Evolutionary conservation across 64 coral and sea anemone genomes (phyloP), one percentile per base, ranked within the genome.

Genomic region (Montipora sp.): DNA sequence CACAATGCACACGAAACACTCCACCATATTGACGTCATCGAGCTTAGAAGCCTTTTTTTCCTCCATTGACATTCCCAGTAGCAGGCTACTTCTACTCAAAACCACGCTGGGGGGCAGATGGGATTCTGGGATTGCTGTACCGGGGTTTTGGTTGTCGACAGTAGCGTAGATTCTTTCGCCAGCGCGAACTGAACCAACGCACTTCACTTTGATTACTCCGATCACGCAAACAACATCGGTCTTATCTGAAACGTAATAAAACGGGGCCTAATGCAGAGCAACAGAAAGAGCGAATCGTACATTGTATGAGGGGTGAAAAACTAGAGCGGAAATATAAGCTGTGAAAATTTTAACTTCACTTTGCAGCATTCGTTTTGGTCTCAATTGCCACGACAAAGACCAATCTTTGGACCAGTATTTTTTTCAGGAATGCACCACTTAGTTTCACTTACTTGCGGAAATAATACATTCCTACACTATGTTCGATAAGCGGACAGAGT

Each of bases 1-100:
- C 46, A 96, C 95, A 8, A 96, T 96, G 23, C 95, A 96, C 63
- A 96, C 95, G 93, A 96, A 96, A 46, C 91, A 96, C 81, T 93
- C 84, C 14, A 92, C 90, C 53, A 92, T 60, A 69, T 92, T 85
- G 8, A 77, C 55, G 58, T 92, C 82, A 83, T 83, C 90, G 27
- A 87, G 46, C 45, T 76, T 77, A 21, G 57, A 75, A 11, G 81
- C 68, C 12, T 92, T 90, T 47, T 63, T 85, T n/a, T 90, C 80
- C 60, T 96, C 88, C 83, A 96, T 87, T 59, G 95, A 83, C 95
- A 96, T 96, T 5, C 95, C 95, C 8, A 96, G 49, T 20, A 96
- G 51, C 4, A 89, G 81, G 55, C 78, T 61, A 19, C 18, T 82
- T n/a, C 65, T 94, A 46, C 73, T 20, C 70, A 75, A 23, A 4